phyloP scores from a whole-genome alignment of 1,140 invertebrate species.

The Pogonomyrmex barbatus region DNA sequence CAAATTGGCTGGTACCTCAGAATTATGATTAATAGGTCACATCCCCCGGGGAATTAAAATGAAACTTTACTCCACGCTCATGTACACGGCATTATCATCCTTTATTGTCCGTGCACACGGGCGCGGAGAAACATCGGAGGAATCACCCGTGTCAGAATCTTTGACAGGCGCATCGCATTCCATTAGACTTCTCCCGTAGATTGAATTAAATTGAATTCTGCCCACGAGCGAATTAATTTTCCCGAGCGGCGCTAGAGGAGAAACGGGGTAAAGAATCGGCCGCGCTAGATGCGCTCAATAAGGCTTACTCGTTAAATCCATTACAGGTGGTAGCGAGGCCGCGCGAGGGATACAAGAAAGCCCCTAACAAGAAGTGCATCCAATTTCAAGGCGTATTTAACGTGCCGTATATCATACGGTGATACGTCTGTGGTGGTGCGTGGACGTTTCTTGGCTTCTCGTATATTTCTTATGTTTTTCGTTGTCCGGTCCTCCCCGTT shows the following conservation, averaged over 20 bases:
- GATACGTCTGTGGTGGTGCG: constrained; percentile 19
- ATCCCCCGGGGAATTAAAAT: constrained; percentile 69
- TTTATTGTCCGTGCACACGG: constrained; percentile 43
- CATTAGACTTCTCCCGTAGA: constrained; percentile 54
- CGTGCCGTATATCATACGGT: constrained; percentile 53
- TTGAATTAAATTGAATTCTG: constrained; percentile 70
- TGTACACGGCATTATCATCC: constrained; percentile 57
- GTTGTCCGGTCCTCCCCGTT: constrained; percentile 7
- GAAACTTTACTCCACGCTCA: constrained; percentile 58
- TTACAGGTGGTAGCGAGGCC: constrained; percentile 31
- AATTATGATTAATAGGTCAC: constrained; percentile 74
- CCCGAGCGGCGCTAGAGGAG: constrained; percentile 25
- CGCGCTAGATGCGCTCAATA: constrained; percentile 21
- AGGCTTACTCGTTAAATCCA: constrained; percentile 53
- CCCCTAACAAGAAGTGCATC: constrained; percentile 61
- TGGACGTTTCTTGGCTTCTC: neutral
- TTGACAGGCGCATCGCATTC: constrained; percentile 63
- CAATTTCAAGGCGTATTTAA: constrained; percentile 66
- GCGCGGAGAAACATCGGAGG: constrained; percentile 14
- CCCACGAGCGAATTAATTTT: constrained; percentile 68
- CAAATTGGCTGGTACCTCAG: constrained; percentile 69
- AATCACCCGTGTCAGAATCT: constrained; percentile 62
- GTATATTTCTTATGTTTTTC: constrained; percentile 47
- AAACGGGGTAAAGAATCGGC: constrained; percentile 43
- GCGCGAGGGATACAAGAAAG: constrained; percentile 38